Conservation (phyloP, 2,113 vertebrate genomes). For the Theristicus caerulescens region DNA sequence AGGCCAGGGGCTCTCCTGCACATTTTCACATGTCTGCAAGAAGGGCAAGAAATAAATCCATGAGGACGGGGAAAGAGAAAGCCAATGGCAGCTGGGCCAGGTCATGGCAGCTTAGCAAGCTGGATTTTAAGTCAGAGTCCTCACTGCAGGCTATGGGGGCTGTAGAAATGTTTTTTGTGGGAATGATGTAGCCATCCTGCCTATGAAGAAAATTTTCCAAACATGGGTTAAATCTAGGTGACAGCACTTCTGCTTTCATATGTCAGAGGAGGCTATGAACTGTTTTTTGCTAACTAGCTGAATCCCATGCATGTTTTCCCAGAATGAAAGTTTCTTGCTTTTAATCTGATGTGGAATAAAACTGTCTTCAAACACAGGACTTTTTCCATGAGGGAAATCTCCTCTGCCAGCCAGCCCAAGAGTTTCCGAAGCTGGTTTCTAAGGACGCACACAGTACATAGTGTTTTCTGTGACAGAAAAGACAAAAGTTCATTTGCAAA, state of each 20-base stretch:
- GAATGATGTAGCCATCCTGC: neutral
- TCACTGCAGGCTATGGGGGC: neutral
- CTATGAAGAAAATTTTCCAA: slow-evolving; percentile 10
- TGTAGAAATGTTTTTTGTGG: neutral
- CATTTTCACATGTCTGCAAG: neutral
- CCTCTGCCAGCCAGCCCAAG: neutral
- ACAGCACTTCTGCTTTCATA: slow-evolving; percentile 9
- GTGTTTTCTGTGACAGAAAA: neutral
- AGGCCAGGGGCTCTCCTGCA: neutral
- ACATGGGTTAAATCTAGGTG: slow-evolving; percentile 40
- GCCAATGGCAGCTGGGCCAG: neutral
- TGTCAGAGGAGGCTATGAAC: slow-evolving; percentile 23
- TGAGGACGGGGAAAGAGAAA: neutral
- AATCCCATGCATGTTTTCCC: neutral
- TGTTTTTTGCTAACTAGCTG: neutral
- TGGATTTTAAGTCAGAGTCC: neutral
- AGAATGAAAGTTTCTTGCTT: slow-evolving; percentile 1
- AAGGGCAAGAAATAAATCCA: neutral
- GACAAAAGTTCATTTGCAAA: neutral
- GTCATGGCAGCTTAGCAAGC: neutral
- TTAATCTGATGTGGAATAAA: slow-evolving; percentile 28
- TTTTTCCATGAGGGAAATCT: neutral
- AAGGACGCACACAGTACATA: neutral
- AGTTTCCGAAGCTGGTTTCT: neutral
- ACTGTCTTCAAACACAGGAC: neutral